Conservation (phyloP, 2,113 vertebrate species). For the Istiophorus platypterus region DNA sequence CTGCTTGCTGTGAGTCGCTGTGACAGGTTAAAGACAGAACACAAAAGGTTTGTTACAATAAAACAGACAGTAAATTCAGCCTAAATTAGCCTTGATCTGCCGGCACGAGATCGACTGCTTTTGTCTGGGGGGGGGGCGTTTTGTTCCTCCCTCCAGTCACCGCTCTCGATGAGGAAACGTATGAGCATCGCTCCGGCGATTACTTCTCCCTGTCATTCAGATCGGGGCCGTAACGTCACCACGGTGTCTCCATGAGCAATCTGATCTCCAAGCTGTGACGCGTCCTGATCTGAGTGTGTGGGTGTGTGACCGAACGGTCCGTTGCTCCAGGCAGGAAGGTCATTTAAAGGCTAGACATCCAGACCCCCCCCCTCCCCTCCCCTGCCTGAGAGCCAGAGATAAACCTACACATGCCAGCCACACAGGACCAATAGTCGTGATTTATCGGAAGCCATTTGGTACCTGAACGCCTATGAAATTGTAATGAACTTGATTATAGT, state of each 20-base stretch:
- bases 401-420: conserved; percentile 76
- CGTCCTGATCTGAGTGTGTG: not conserved
- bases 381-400: conserved; percentile 81
- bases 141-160: too few relatives aligned
- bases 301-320: conserved; percentile 41
- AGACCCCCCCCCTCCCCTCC: conserved; percentile 45
- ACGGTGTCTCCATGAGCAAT: conserved; percentile 11
- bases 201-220: too few relatives aligned
- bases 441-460: conserved; percentile 85
- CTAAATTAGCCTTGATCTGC: too few relatives aligned
- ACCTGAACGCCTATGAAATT: conserved; percentile 86
- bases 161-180: too few relatives aligned
- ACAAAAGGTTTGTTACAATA: too few relatives aligned
- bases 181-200: too few relatives aligned
- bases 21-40: too few relatives aligned
- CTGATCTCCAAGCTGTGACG: conserved; percentile 6
- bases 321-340: conserved; percentile 67
- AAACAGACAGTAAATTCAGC: too few relatives aligned
- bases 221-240: too few relatives aligned
- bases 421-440: conserved; percentile 79
- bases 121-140: too few relatives aligned
- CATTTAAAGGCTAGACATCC: conserved; percentile 78
- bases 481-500: conserved; percentile 88
- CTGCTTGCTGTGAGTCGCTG: too few relatives aligned
- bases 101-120: too few relatives aligned